Base-by-base conservation (phyloP, 1,140 invertebrate genomes). In the Drosophila serrata region DNA sequence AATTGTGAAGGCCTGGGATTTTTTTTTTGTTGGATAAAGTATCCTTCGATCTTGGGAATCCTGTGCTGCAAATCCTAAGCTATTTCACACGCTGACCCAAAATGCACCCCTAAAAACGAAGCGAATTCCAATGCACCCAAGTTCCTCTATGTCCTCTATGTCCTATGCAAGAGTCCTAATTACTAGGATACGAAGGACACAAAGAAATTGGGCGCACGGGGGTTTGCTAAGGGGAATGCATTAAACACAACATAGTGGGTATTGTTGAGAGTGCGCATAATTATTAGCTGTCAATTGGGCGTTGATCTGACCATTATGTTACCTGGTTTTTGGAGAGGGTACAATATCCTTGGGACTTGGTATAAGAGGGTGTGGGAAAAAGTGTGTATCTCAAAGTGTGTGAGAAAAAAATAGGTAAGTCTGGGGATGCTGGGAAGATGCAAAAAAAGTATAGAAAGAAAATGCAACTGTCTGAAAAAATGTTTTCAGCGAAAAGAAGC, bases 231-330 rank as follows among this genome's bases (percentile, higher is more conserved):
- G 45, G 59, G 40, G 37, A 17, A 45, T 73, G 70, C 68, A 67
- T 43, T 43, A 31, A 46, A 51, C 35, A 33, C 31, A 46, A 51
- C 35, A 33, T 22, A 31, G 22, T 27, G 35, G 27, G 45, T 49
- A 55, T 49, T 64, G 53, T 61, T 55, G 45, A 65, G 75, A 65
- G 40, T 58, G 42, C 77, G 68, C 56, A 49, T 85, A 90, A 90
- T 90, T 88, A 88, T 90, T 90, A 68, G 77, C 85, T 90, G 85
- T 81, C 85, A 90, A 85, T 87, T 77, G 82, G 84, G 75, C 80
- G 84, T 75, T 82, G 70, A 76, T 88, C 58, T 19, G 70, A 59
- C 80, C 84, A 68, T 85, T 85, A 73, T 64, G 60, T 79, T 46
- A 48, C 42, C 24, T 53, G 73, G 58, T 58, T 39, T 61, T n/a